Base-by-base conservation (phyloP, 2,888 invertebrate species). In the Pachymerium ferrugineum region DNA sequence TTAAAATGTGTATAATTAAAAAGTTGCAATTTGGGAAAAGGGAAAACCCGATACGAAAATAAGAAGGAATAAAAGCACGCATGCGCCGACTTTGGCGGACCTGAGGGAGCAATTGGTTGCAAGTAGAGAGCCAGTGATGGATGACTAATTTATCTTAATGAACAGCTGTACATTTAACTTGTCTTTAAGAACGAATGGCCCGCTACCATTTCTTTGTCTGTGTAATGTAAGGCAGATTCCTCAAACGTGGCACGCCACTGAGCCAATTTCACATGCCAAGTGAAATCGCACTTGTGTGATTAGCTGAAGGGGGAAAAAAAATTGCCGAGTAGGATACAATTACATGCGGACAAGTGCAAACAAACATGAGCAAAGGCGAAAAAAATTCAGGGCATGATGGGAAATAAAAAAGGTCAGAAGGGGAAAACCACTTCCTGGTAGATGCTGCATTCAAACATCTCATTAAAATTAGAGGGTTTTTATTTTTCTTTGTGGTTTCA, bases 61-160 rank as follows among this genome's bases (percentile, higher is more conserved):
- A n/a, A n/a, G n/a, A 0, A 10, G 38, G 16, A 38, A 38, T 16
- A 16, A 38, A 14, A 38, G 38, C 38, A 22, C 10, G 47, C 19
- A 54, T 22, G 47, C 14, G 16, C 22, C 47, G 16, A 10, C 19
- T n/a, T 8, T 10, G 22, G 47, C 47, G 19, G 47, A 10, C 19
- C 19, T 10, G 47, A 22, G 47, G 47, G 47, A 54, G 47, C 47
- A 54, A 54, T n/a, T 54, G 47, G 47, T 16, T 38, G 16, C 38
- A 16, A 38, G 38, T 16, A 16, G 22, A n/a, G n/a, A 16, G 47
- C 47, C 19, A 54, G 47, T 54, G 47, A 54, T 54, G 47, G 47
- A 54, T 54, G 47, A 54, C 47, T 54, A 54, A 54, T 54, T 54
- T 54, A 54, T 54, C 47, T 54, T 54, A 54, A 54, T 54, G 47